phyloP scores from a whole-genome alignment of 2,797 vertebrate species.

The Ibycter americanus region DNA sequence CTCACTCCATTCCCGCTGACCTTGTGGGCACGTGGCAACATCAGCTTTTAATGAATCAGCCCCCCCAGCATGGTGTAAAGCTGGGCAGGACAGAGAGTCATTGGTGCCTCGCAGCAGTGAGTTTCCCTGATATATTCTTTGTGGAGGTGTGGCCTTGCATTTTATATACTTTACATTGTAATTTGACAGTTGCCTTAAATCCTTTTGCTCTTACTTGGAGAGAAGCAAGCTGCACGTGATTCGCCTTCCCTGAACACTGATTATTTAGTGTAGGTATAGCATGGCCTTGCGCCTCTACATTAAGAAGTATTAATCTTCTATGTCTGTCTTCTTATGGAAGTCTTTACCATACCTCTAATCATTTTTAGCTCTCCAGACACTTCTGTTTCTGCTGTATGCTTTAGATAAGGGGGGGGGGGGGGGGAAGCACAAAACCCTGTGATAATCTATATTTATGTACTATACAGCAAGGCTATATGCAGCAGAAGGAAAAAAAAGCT shows the following conservation, averaged over 20 bases:
- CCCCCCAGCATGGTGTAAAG: background rate
- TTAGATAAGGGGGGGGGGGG: conserved; percentile 21
- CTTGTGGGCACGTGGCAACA: background rate
- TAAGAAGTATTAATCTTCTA: background rate
- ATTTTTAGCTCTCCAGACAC: conserved; percentile 11
- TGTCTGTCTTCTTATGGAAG: background rate
- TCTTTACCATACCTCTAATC: background rate
- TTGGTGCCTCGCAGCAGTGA: fast-evolving
- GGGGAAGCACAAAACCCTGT: background rate
- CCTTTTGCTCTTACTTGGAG: background rate
- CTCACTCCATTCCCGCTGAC: background rate
- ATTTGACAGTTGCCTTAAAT: background rate
- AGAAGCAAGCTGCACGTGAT: background rate
- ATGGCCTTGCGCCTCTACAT: background rate
- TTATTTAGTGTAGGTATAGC: background rate
- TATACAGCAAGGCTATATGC: background rate
- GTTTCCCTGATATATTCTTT: background rate
- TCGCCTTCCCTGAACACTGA: background rate
- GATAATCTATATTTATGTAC: conserved; percentile 17
- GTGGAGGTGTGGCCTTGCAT: background rate
- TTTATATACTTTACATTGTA: background rate
- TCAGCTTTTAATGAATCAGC: background rate
- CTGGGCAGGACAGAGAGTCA: background rate
- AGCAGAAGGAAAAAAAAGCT: background rate
- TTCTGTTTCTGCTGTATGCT: conserved; percentile 8